A percentile compares a stretch with the other conserved stretches of the same genome.
Conservation (phyloP, 1,140 invertebrate species). For the Drosophila kepulauana region DNA sequence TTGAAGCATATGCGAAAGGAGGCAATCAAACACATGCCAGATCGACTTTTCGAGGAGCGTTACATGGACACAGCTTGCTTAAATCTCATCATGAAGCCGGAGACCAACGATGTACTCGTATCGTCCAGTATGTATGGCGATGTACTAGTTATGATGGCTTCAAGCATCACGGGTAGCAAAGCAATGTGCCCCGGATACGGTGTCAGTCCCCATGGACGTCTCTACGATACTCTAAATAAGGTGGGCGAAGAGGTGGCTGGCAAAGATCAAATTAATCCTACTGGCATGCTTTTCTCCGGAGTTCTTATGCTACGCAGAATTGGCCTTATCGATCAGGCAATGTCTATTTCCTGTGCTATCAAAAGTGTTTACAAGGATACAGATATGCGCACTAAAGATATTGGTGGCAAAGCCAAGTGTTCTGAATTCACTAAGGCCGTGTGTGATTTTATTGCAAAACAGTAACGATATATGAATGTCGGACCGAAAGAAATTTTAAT, state of each 20-base stretch:
- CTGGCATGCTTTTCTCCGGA: conserved; percentile 51
- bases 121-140: conserved; percentile 76
- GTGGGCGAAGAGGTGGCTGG: conserved; percentile 3
- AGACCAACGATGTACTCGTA: conserved; percentile 45
- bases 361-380: conserved; percentile 48
- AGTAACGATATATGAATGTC: not conserved
- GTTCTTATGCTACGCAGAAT: conserved; percentile 51
- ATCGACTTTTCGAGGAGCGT: conserved; percentile 54
- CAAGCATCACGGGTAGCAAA: conserved; percentile 52
- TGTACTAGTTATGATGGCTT: conserved; percentile 50
- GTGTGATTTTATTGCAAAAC: conserved; percentile 34
- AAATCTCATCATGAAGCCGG: conserved; percentile 50
- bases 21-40: conserved; percentile 6
- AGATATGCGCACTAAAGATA: conserved; percentile 55
- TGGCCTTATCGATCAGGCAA: conserved; percentile 19
- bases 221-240: conserved; percentile 46
- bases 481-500: too few relatives aligned
- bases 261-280: conserved; percentile 62
- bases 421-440: conserved; percentile 59
- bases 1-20: conserved; percentile 46
- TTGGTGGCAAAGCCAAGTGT: conserved; percentile 53
- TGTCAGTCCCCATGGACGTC: conserved; percentile 27
- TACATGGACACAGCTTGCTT: conserved; percentile 63
- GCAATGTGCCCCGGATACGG: conserved; percentile 55
- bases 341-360: conserved; percentile 41